These are phyloP conservation scores for Aphelinus atriplicis DNA, from an alignment of 1,140 invertebrate species.

Conservation along the genomic window DNA sequence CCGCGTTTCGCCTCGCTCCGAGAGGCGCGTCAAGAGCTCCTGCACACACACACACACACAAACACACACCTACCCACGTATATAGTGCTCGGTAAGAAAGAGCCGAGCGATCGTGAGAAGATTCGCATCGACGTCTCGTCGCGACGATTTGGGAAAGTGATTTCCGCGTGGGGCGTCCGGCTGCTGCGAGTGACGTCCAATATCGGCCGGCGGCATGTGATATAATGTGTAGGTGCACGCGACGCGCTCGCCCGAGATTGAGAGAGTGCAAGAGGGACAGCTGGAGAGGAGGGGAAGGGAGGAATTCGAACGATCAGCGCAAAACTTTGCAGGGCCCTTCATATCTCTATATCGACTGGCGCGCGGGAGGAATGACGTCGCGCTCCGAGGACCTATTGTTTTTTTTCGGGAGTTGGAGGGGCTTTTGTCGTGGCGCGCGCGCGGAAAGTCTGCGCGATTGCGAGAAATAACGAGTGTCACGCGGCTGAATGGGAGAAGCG, in stretches of 20 bases:
- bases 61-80: too few species aligned
- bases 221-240: neutral
- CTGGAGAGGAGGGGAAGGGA: neutral
- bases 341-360: neutral
- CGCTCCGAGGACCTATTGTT: too few species aligned
- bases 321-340: constrained; percentile 31
- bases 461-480: constrained; percentile 27
- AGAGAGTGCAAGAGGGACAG: neutral
- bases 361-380: too few species aligned
- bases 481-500: neutral
- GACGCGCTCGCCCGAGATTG: neutral
- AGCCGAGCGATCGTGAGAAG: constrained; percentile 29
- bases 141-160: constrained; percentile 36
- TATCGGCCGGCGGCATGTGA: constrained; percentile 21
- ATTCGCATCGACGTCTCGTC: constrained; percentile 13
- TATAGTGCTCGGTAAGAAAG: neutral
- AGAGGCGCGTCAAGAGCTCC: constrained; percentile 6
- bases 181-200: constrained; percentile 37
- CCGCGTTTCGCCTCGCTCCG: too few species aligned
- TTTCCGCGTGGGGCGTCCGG: constrained; percentile 23
- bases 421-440: neutral
- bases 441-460: constrained; percentile 1
- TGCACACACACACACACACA: too few species aligned
- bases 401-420: too few species aligned
- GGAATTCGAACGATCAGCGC: constrained; percentile 23